phyloP scores from a whole-genome alignment of 2,888 invertebrate species.

The Cataglyphis albicans region DNA sequence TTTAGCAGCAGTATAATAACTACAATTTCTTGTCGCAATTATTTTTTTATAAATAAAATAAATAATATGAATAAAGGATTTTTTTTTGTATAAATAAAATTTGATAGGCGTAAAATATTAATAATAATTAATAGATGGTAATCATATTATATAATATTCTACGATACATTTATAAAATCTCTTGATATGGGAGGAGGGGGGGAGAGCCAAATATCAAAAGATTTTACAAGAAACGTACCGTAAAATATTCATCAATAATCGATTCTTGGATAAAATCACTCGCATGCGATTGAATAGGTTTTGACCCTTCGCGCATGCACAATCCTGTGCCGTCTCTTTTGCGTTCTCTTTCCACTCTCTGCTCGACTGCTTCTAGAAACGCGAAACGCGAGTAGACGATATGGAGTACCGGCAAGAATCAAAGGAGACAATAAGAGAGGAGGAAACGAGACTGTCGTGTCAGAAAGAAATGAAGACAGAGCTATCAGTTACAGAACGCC shows the following conservation, averaged over 20 bases:
- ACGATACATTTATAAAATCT: not conserved
- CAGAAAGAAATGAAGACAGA: constrained; percentile 81
- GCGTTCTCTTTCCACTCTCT: constrained; percentile 28
- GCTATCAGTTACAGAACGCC: constrained; percentile 81
- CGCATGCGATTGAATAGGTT: constrained; percentile 46
- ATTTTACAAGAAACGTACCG: constrained; percentile 12
- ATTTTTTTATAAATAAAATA: not conserved
- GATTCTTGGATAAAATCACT: constrained; percentile 57
- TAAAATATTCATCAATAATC: constrained; percentile 30
- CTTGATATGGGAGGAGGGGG: too few species aligned
- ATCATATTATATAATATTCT: not conserved
- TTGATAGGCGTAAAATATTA: not conserved
- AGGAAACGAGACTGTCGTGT: constrained; percentile 77
- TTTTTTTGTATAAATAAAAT: not conserved
- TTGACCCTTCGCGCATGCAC: constrained; percentile 5
- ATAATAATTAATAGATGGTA: constrained; percentile 15
- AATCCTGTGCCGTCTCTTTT: constrained; percentile 39
- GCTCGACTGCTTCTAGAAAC: constrained; percentile 54
- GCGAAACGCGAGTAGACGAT: constrained; percentile 67
- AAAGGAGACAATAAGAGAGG: constrained; percentile 78
- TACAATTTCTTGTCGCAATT: not conserved
- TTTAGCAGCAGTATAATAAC: not conserved
- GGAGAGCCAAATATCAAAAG: not conserved
- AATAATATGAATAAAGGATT: constrained; percentile 1
- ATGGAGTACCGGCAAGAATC: constrained; percentile 73